These are phyloP conservation scores for Haliclystus octoradiatus DNA, from an alignment of 30 jellyfish, hydroid and myxozoan species.

Conservation along the genomic window DNA sequence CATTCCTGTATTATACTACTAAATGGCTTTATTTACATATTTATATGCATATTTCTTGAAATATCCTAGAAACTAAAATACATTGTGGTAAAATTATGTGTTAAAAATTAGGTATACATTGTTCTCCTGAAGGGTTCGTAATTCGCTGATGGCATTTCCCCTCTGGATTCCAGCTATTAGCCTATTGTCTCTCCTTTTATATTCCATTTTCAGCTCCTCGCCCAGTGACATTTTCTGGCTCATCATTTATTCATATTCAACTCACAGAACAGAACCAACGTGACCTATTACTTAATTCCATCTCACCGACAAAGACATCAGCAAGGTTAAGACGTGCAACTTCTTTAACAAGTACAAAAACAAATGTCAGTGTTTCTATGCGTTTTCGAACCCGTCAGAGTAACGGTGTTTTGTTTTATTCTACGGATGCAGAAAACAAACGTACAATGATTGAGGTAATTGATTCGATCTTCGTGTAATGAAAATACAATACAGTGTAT, in stretches of 20 bases:
- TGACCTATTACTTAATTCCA: slow-evolving; percentile 8
- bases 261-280: slow-evolving; percentile 49
- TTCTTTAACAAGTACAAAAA: neutral
- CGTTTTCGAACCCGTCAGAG: slow-evolving; percentile 53
- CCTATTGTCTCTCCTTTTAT: neutral
- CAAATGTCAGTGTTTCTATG: slow-evolving; percentile 11
- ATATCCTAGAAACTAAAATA: too few species aligned
- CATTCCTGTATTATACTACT: too few species aligned
- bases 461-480: neutral
- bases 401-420: slow-evolving; percentile 39
- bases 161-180: too few species aligned
- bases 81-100: too few species aligned
- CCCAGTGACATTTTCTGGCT: slow-evolving; percentile 58
- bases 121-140: too few species aligned
- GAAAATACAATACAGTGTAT: neutral
- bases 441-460: slow-evolving; percentile 40
- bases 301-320: neutral
- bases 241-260: slow-evolving; percentile 28
- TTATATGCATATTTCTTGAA: too few species aligned
- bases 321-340: too few species aligned
- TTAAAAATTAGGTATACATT: too few species aligned
- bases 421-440: slow-evolving; percentile 30
- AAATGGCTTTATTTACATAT: too few species aligned
- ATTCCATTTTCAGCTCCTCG: slow-evolving; percentile 15
- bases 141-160: too few species aligned